Percentiles rank a stretch among this genome's conserved stretches.
These are phyloP conservation scores for Octopus bimaculoides DNA, from an alignment of 1,140 invertebrate species.

Conservation along the genomic window DNA sequence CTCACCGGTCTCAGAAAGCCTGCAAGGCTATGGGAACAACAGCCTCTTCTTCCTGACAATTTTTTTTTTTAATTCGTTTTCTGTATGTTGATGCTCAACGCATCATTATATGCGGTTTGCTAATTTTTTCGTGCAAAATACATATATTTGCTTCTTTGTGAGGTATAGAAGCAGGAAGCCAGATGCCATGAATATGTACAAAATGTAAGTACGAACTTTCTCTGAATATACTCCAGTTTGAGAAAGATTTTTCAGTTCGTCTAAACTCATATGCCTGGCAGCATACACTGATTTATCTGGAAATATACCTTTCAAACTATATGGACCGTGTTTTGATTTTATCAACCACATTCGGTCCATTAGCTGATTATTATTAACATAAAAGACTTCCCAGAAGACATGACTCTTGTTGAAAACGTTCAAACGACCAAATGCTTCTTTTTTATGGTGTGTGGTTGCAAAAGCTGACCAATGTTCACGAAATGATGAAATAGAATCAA, in stretches of 20 bases:
- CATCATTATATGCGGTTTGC: too few relatives aligned
- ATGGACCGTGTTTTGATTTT: constrained; percentile 39
- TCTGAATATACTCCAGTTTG: not conserved
- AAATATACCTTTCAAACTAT: constrained; percentile 23
- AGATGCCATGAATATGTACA: too few relatives aligned
- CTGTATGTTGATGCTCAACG: too few relatives aligned
- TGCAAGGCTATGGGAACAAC: too few relatives aligned
- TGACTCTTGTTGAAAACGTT: constrained; percentile 80
- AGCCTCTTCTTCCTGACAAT: too few relatives aligned
- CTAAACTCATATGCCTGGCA: not conserved
- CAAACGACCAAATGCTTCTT: constrained; percentile 71
- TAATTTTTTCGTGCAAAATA: too few relatives aligned
- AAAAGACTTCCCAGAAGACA: constrained; percentile 86
- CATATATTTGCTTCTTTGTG: too few relatives aligned
- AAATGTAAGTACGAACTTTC: not conserved
- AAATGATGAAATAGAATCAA: constrained; percentile 28
- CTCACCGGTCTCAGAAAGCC: too few relatives aligned
- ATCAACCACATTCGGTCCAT: constrained; percentile 42
- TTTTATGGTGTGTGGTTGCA: constrained; percentile 25
- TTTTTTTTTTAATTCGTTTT: too few relatives aligned
- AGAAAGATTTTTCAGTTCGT: not conserved
- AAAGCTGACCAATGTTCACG: constrained; percentile 41
- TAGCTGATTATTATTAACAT: constrained; percentile 51
- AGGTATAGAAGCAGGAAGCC: too few relatives aligned
- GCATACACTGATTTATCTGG: not conserved